These are phyloP conservation scores for Cliona cf. orientalis DNA, from an alignment of 37 sponge, comb jelly and placozoan genomes.

Conservation along the genomic window DNA sequence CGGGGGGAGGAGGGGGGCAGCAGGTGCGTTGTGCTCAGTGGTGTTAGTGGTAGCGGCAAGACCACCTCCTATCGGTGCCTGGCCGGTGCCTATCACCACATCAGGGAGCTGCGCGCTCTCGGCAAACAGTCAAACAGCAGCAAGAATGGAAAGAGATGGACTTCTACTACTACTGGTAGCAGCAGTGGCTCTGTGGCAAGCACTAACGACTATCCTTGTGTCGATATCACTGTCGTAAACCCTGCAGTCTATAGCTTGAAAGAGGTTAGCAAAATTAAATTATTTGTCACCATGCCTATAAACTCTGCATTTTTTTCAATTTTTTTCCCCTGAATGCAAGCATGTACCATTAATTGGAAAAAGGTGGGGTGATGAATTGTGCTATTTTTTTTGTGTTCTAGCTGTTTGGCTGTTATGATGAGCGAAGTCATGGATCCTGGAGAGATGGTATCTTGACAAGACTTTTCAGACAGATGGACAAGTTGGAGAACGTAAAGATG, in stretches of 20 bases:
- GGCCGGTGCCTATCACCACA: slow-evolving; percentile 52
- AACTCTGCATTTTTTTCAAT: background rate
- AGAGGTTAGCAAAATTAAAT: slow-evolving; percentile 41
- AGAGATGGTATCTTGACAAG: slow-evolving; percentile 37
- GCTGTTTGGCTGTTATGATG: slow-evolving; percentile 42
- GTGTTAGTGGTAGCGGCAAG: slow-evolving; percentile 60
- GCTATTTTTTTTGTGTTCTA: slow-evolving; percentile 1
- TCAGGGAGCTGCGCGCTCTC: slow-evolving; percentile 8
- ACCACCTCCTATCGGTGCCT: slow-evolving; percentile 43
- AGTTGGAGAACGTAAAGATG: background rate
- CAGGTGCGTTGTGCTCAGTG: slow-evolving; percentile 41
- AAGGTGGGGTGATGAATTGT: too few species aligned
- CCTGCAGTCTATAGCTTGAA: slow-evolving; percentile 50
- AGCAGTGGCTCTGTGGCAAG: too few species aligned
- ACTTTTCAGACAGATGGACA: slow-evolving; percentile 8
- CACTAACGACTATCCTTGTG: slow-evolving; percentile 15
- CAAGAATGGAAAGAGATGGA: background rate
- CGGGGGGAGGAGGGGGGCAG: too few species aligned
- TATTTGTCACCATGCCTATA: background rate
- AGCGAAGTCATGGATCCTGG: slow-evolving; percentile 11
- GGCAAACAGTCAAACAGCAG: background rate
- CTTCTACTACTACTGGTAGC: background rate
- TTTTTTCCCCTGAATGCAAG: too few species aligned
- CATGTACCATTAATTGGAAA: too few species aligned
- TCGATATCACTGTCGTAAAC: slow-evolving; percentile 45